phyloP scores from a whole-genome alignment of 2,888 invertebrate genomes.

The Lasioglossum leucozonium region DNA sequence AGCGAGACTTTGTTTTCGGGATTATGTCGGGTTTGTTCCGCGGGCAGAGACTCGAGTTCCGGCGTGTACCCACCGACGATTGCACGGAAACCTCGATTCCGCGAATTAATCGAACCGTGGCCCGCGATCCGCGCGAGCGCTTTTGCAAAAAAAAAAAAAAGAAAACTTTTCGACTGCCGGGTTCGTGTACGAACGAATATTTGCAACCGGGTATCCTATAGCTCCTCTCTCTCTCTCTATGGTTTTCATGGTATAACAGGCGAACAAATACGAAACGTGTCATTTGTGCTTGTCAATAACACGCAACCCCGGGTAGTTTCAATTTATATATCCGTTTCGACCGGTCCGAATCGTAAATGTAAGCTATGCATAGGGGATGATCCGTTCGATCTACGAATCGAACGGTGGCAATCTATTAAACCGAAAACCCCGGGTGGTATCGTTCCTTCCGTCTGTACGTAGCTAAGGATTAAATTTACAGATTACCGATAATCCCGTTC shows the following conservation, averaged over 20 bases:
- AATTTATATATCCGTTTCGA: background rate
- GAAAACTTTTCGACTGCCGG: background rate
- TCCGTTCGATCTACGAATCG: constrained; percentile 1
- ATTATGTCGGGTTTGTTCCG: constrained; percentile 1
- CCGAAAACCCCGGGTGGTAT: background rate
- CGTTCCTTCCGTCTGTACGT: background rate
- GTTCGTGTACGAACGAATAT: background rate
- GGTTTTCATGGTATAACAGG: background rate
- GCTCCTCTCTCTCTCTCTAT: background rate
- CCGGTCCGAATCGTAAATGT: background rate
- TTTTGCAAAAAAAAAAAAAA: background rate
- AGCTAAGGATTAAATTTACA: constrained; percentile 7
- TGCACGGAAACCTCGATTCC: background rate
- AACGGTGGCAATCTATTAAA: background rate
- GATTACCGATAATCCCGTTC: constrained; percentile 7
- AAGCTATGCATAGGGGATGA: background rate
- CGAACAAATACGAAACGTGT: constrained; percentile 13
- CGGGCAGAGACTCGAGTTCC: background rate
- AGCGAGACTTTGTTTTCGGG: background rate
- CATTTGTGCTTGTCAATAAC: constrained; percentile 4
- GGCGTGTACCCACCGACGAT: background rate
- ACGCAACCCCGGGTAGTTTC: background rate
- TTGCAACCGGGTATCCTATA: background rate
- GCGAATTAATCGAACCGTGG: constrained; percentile 1
- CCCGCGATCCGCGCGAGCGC: background rate